Evolutionary conservation across 2,888 invertebrate species (phyloP).

Genomic region (Diarsia brunnea): DNA sequence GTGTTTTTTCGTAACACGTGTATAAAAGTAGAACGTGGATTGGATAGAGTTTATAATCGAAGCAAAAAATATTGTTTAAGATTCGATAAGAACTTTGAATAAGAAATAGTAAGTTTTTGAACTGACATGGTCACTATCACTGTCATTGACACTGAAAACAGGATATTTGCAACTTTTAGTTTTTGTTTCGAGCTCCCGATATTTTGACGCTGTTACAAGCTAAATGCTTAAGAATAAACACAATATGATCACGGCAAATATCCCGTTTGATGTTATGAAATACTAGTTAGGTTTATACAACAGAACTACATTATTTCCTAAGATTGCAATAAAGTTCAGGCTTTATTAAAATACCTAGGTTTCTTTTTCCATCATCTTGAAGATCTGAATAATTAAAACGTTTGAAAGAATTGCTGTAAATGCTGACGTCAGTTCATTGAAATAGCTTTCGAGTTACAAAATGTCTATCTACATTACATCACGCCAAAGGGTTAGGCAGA

Average conservation of each 20-base stretch:
- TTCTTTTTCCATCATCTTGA: background rate
- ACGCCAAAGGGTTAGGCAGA: too few relatives aligned
- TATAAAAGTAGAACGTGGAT: conserved; percentile 6
- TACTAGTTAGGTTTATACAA: background rate
- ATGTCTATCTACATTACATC: background rate
- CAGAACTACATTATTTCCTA: background rate
- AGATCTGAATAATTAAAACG: background rate
- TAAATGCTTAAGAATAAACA: too few relatives aligned
- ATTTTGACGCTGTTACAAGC: too few relatives aligned
- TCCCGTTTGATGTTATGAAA: too few relatives aligned
- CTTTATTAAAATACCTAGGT: background rate
- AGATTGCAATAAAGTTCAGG: background rate
- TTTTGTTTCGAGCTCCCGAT: too few relatives aligned
- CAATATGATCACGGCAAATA: too few relatives aligned
- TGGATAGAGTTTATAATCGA: background rate
- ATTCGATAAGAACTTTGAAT: background rate
- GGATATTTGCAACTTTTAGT: too few relatives aligned
- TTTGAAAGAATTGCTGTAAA: background rate
- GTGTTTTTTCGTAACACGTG: background rate
- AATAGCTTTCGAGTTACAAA: background rate
- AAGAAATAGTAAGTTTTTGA: background rate
- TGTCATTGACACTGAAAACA: too few relatives aligned
- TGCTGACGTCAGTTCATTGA: background rate
- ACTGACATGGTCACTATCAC: too few relatives aligned
- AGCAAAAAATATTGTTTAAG: background rate